Conservation (phyloP, 2,113 vertebrate genomes). For the Conger conger region DNA sequence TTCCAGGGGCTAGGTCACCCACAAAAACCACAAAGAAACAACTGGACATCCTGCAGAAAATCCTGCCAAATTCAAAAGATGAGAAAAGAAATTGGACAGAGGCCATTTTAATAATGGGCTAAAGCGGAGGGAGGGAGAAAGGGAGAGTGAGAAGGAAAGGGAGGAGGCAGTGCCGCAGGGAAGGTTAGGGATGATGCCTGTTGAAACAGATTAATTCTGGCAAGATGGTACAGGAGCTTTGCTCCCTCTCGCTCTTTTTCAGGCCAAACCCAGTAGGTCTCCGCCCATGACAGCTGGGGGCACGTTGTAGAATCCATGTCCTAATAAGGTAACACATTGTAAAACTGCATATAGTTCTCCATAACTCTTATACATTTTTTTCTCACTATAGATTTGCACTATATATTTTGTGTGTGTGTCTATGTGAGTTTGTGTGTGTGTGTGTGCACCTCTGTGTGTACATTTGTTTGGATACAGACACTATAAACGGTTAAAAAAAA, state of each 20-base stretch:
- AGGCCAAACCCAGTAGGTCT: not conserved
- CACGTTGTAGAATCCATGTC: slow-evolving; percentile 4
- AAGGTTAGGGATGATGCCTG: not conserved
- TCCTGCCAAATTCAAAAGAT: not conserved
- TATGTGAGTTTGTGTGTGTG: not conserved
- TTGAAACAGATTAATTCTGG: slow-evolving; percentile 16
- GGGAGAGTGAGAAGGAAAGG: not conserved
- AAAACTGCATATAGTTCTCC: not conserved
- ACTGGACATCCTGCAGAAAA: not conserved
- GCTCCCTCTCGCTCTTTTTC: not conserved
- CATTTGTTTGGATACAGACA: not conserved
- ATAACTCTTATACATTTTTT: not conserved
- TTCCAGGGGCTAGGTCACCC: not conserved
- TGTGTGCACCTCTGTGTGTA: slow-evolving; percentile 18
- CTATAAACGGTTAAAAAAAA: not conserved
- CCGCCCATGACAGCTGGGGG: not conserved
- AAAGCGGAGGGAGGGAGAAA: not conserved
- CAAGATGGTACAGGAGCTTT: slow-evolving; percentile 5
- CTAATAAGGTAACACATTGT: slow-evolving; percentile 21
- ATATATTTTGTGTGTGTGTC: not conserved
- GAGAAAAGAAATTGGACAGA: not conserved
- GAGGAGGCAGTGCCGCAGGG: not conserved
- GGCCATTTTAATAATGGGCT: not conserved
- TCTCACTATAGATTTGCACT: too few species aligned
- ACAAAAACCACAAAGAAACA: not conserved